Evolutionary conservation across 1,140 invertebrate species (phyloP), one percentile per base, ranked within the genome.

Genomic region (Hycleus cichorii): DNA sequence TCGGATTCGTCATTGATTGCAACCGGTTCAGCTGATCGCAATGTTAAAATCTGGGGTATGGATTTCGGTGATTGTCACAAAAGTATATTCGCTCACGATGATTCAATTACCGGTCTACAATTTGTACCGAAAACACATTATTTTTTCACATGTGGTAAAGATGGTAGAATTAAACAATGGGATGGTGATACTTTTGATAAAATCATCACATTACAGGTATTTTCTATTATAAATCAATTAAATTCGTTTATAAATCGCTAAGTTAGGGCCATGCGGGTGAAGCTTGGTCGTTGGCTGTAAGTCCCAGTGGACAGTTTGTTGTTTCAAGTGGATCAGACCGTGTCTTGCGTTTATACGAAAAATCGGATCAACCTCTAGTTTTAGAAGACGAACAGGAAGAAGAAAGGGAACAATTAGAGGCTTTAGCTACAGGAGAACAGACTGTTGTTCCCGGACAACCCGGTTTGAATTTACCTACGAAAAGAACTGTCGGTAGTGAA

Each of bases 31-130:
- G 88, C 88, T 0, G 97, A 99, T 77, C 82, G 95, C 18, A 97
- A 94, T 75, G 83, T 98, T 3, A 97, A 98, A 79, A 89, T 99
- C 60, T 99, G 96, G 96, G 95, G 96, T 45, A 82, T 99, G 72
- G 95, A 98, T 75, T 99, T 97, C 77, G 97, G 97, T 12, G 95
- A 99, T 75, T 98, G 95, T 68, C 90, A 92, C 71, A 86, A 84
- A 63, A 90, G 88, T 0, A 75, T 90, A 53, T 89, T 91, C 76
- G 95, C 94, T 2, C 96, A 98, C 75, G 94, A 98, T 68, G 93
- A 97, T 72, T 92, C 93, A 4, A 85, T 98, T 2, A 96, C 90
- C 48, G 85, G 87, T 47, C 69, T 98, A 3, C 81, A 87, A 66
- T 98, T 98, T 70, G 83, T 97, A 10, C 87, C 91, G 0, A 85